Evolutionary conservation across 2,797 vertebrate genomes (phyloP), one percentile per base, ranked within the genome.

Genomic region (Tragelaphus oryx): DNA sequence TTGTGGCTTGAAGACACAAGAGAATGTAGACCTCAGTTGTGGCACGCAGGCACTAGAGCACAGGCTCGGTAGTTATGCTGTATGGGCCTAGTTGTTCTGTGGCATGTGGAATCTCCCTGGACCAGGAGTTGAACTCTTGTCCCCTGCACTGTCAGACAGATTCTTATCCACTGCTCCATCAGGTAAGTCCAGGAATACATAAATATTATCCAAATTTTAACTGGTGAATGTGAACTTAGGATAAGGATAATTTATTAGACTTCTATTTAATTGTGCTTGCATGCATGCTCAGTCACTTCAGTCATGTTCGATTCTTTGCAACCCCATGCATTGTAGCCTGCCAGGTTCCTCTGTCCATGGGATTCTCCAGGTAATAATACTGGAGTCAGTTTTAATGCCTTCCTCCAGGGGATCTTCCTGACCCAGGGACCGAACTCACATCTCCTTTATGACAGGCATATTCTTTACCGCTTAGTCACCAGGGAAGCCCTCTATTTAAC

Each of bases 191-290:
- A 71, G 33, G 10, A 71, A 71, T 71, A 71, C 20, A 71, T 71
- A 41, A n/a, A 76, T 41, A 68, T 57, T 95, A n/a, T 41, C 41
- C 33, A 83, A 33, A 65, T 74, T 91, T 95, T 95, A 93, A 92
- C 26, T 95, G 62, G 54, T 91, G 52, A 95, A 74, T 71, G 59
- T 44, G 44, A 71, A 71, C 28, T 94, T 80, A 59, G 2, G 7
- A 78, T 46, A 60, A 89, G 14, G 9, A 65, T 17, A 57, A n/a
- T 71, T 85, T 80, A n/a, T 24, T 86, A 84, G 52, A 46, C 10
- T 75, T 60, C 20, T 59, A 44, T 50, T 79, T 79, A 86, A 33
- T 11, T 65, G 62, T 33, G 17, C 62, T 65, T 65, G n/a, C 1
- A 4, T 65, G 62, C 1, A 0, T 33, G 4, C 17, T 65, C n/a